Evolutionary conservation across 2,113 vertebrate genomes (phyloP).

Genomic region (Hippocampus barbouri): DNA sequence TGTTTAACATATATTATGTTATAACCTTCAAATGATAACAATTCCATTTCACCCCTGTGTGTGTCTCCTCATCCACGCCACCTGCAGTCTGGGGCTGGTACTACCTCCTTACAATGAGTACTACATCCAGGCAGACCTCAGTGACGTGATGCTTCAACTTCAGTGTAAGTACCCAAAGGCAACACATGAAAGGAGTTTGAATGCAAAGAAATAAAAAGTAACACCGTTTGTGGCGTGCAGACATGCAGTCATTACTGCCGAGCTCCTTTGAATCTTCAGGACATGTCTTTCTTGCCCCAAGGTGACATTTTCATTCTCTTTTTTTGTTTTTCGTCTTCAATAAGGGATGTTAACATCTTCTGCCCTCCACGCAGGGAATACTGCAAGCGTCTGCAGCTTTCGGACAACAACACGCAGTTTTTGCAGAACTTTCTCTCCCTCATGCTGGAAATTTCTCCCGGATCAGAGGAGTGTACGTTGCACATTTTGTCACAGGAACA

Average conservation of each 20-base stretch:
- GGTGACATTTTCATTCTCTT: constrained; percentile 63
- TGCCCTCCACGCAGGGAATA: constrained; percentile 81
- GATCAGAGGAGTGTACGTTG: constrained; percentile 94
- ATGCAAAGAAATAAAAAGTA: neutral
- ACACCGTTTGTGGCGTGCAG: constrained; percentile 79
- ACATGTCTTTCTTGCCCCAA: constrained; percentile 97
- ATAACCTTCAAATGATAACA: constrained; percentile 2
- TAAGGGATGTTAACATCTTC: constrained; percentile 2
- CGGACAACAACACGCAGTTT: constrained; percentile 98
- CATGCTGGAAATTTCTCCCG: constrained; percentile 94
- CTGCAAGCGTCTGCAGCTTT: constrained; percentile 91
- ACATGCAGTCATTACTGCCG: constrained; percentile 96
- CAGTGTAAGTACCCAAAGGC: constrained; percentile 86
- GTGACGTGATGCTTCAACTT: constrained; percentile 96
- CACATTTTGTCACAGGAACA: neutral
- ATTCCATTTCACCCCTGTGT: neutral
- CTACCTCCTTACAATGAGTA: constrained; percentile 89
- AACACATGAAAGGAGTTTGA: constrained; percentile 11
- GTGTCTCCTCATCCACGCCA: constrained; percentile 13
- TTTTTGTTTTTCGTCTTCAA: neutral
- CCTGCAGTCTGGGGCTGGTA: constrained; percentile 87
- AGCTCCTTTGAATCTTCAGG: constrained; percentile 94
- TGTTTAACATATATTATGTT: neutral
- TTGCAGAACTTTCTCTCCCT: constrained; percentile 96
- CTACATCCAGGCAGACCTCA: constrained; percentile 96